Base-by-base conservation (phyloP, 2,888 invertebrate species). In the Philonicus albiceps region DNA sequence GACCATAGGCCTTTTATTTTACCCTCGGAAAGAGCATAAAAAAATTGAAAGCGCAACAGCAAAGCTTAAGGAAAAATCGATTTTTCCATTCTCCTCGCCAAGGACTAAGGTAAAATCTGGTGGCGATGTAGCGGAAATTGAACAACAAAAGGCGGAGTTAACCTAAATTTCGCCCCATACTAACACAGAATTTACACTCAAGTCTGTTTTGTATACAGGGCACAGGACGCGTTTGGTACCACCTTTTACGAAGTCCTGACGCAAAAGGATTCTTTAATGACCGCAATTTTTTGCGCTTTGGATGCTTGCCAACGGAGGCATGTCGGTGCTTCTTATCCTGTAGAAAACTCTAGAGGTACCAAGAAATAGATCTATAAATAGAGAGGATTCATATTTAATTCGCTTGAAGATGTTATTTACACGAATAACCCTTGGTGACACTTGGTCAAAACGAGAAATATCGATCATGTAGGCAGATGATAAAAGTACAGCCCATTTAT, bases 71-170 rank as follows among this genome's bases (percentile, higher is more conserved):
- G 37, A 37, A 75, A 75, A 75, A 75, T 75, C 75, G 37, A 75
- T 75, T 75, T 74, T 75, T 2, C 75, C 31, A 31, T 34, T 75
- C 37, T 30, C 11, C 34, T 37, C 34, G 2, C 4, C 37, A 37
- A 37, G 19, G 37, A 34, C 75, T n/a, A 37, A 75, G 75, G 75
- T 37, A 75, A 75, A n/a, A 75, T 75, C 75, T 75, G 75, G 19
- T 64, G 64, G 75, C 31, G 19, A 19, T 75, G 75, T 31, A 34
- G 37, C 8, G 75, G 34, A 75, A 34, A 75, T 31, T 19, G 19
- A 75, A 75, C 31, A 75, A 75, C 31, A 75, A 75, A 75, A 37
- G 75, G 75, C 75, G 75, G 75, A 37, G 75, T 37, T 75, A 37
- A 75, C 31, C 75, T 75, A 75, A 75, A 75, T 75, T 75, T 37